Conservation (phyloP, 2,888 invertebrate species). For the Drosophila tripunctata region DNA sequence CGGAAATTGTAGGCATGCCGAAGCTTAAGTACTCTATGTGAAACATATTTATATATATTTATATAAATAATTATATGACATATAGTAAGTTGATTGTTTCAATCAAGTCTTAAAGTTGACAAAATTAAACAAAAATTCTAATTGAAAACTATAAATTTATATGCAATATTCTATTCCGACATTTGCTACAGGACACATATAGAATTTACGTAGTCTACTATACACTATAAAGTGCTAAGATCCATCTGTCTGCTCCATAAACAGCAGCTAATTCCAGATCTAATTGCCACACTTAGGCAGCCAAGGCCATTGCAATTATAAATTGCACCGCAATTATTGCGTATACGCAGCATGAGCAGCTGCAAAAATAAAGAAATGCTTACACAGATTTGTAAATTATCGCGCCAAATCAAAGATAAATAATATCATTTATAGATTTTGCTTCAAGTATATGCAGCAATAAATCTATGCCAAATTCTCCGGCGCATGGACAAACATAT, state of each 20-base stretch:
- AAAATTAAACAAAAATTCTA: no score
- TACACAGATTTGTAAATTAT: background rate
- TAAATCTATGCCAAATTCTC: conserved; percentile 3
- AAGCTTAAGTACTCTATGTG: background rate
- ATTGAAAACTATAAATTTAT: no score
- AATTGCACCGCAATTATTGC: background rate
- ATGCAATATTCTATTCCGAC: no score
- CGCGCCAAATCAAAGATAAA: background rate
- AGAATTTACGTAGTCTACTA: no score
- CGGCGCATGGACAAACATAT: no score
- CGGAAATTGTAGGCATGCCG: background rate
- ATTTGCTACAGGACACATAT: no score
- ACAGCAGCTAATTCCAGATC: background rate
- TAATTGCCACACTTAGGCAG: background rate
- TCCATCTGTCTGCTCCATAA: background rate
- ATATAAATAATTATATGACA: no score
- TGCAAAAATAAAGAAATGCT: background rate
- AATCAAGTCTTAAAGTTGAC: no score
- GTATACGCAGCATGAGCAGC: background rate
- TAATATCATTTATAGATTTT: background rate
- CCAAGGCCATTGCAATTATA: background rate
- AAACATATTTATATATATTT: no score
- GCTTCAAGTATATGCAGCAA: background rate
- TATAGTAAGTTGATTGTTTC: no score
- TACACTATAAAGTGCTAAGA: background rate